Base-by-base conservation (phyloP, 2,888 invertebrate species). In the Peribatodes rhomboidaria region DNA sequence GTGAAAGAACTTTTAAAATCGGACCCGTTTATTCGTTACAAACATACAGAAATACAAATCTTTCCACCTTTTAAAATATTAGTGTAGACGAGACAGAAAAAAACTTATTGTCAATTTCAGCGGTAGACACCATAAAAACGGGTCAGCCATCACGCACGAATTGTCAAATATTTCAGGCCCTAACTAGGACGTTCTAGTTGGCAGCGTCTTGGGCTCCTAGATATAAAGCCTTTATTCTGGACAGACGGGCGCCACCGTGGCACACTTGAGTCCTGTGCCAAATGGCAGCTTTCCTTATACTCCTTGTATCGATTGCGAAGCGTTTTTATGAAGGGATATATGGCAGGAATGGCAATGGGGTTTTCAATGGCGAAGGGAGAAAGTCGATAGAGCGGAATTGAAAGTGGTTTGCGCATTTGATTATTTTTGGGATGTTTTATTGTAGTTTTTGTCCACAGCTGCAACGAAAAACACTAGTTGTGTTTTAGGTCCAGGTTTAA, bases 191-290 rank as follows among this genome's bases (percentile, higher is more conserved):
- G 82, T 78, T 68, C 74, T 73, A 78, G 70, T 81, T 84, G 82
- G 82, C 87, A 79, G 77, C 73, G 73, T 70, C 74, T 70, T 52
- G 16, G 46, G 10, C 31, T 13, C 42, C 42, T 31, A 54, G 14
- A 42, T 53, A 52, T 22, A 11, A 33, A 44, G 31, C 31, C 13
- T 50, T 9, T 52, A 11, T 37, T 44, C 44, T 61, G 77, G 77
- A 56, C 79, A 75, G 75, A 75, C 76, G 70, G 88, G 86, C 88
- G 88, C 88, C 89, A 60, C 61, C 57, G 64, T 77, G 84, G 77
- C 85, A 83, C 67, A 86, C 77, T 86, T 84, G 71, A 78, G 72
- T 74, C 72, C 76, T 73, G 74, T 88, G 89, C 89, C 89, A 89
- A 89, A 73, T 79, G 60, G 70, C 72, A 70, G 70, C 70, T 68